phyloP scores from a whole-genome alignment of 2,888 invertebrate species.

The Archaeoteleia sp. region DNA sequence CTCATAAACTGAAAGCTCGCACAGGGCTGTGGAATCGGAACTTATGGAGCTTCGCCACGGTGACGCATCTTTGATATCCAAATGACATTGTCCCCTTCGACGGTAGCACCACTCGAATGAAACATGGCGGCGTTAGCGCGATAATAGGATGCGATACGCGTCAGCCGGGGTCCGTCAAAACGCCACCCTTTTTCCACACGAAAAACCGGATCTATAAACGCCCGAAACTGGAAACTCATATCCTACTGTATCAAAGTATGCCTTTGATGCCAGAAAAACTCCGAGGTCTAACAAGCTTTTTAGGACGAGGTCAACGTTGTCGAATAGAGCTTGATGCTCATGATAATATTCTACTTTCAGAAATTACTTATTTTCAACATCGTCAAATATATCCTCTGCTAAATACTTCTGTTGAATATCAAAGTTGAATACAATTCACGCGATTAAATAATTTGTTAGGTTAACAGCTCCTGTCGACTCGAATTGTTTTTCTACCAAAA shows the following conservation, averaged over 20 bases:
- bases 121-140: slow-evolving; percentile 38
- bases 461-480: slow-evolving; percentile 1
- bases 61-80: slow-evolving; percentile 63
- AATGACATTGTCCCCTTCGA: slow-evolving; percentile 62
- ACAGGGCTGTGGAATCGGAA: slow-evolving; percentile 53
- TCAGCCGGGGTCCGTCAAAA: slow-evolving; percentile 33
- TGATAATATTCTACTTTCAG: slow-evolving; percentile 28
- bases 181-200: slow-evolving; percentile 11
- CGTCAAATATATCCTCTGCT: slow-evolving; percentile 11
- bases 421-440: too few species aligned
- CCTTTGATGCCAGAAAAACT: slow-evolving; percentile 7
- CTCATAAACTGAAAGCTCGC: slow-evolving; percentile 58
- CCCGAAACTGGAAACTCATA: slow-evolving; percentile 26
- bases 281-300: slow-evolving; percentile 13
- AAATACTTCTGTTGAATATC: not conserved
- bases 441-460: not conserved
- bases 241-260: slow-evolving; percentile 6
- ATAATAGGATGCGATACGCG: slow-evolving; percentile 42
- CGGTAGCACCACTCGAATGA: slow-evolving; percentile 45
- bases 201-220: slow-evolving; percentile 38
- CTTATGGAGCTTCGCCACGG: slow-evolving; percentile 50
- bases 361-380: slow-evolving; percentile 37
- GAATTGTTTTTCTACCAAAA: slow-evolving; percentile 2
- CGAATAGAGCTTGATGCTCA: slow-evolving; percentile 9
- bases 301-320: not conserved